Percentiles rank a stretch among this genome's conserved stretches.
These are phyloP conservation scores for Gavialis gangeticus DNA, from an alignment of 2,113 vertebrate genomes.

Conservation along the genomic window DNA sequence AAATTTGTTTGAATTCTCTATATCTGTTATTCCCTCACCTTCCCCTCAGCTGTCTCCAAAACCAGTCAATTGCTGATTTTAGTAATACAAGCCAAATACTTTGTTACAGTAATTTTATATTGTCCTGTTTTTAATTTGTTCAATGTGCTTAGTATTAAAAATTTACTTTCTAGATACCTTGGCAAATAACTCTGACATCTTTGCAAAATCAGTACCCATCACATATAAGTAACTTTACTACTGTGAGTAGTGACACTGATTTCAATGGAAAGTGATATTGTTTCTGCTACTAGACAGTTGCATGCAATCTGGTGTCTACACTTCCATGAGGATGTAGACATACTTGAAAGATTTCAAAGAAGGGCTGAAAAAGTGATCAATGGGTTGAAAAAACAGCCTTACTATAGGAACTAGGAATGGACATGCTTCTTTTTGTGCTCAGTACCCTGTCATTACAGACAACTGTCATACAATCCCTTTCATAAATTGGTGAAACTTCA, in stretches of 20 bases:
- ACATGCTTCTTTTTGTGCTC: not conserved
- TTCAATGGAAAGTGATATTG: not conserved
- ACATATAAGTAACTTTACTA: not conserved
- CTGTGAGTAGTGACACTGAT: not conserved
- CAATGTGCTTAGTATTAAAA: conserved; percentile 6
- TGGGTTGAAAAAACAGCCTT: not conserved
- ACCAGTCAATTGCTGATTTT: not conserved
- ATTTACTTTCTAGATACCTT: not conserved
- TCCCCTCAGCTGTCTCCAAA: not conserved
- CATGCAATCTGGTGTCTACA: not conserved
- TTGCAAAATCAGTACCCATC: too few species aligned
- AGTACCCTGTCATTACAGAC: not conserved
- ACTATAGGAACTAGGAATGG: not conserved
- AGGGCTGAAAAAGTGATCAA: not conserved
- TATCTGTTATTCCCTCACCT: not conserved
- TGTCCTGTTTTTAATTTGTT: not conserved
- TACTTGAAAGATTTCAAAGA: not conserved
- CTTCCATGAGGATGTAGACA: not conserved
- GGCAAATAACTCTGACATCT: not conserved
- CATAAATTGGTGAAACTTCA: too few species aligned
- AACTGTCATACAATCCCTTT: not conserved
- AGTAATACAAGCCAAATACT: not conserved
- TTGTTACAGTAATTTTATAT: too few species aligned
- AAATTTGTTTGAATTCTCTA: not conserved
- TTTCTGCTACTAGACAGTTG: not conserved